A percentile compares a stretch with the other conserved stretches of the same genome.
Evolutionary conservation across 2,888 invertebrate genomes (phyloP).

Genomic region (Cancer borealis): DNA sequence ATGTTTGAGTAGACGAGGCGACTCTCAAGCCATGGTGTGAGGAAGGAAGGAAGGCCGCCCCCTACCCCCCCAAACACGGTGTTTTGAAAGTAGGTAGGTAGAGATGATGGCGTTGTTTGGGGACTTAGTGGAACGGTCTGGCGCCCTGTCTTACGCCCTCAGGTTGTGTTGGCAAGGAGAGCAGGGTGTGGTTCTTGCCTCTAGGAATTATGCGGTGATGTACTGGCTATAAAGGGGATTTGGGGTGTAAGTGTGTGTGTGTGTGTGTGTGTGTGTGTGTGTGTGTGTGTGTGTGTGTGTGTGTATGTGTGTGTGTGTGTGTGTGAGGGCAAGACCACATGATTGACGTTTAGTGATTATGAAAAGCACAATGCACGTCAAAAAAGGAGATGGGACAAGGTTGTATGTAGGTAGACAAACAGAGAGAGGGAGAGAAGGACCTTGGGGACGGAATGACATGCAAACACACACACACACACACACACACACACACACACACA

Average conservation of each 20-base stretch:
- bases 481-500: slow-evolving; percentile 27
- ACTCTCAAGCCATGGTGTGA: background rate
- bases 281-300: background rate
- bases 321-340: background rate
- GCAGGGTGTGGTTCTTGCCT: background rate
- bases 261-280: slow-evolving; percentile 26
- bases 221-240: background rate
- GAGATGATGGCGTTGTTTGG: background rate
- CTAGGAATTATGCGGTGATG: background rate
- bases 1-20: background rate
- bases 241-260: background rate
- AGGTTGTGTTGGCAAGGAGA: background rate
- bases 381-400: background rate
- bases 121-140: background rate
- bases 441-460: background rate
- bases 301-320: slow-evolving; percentile 29
- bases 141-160: background rate
- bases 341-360: background rate
- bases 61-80: background rate
- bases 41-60: background rate
- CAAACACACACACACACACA: slow-evolving; percentile 23
- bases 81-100: slow-evolving; percentile 40
- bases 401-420: background rate
- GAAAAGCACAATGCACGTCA: background rate
- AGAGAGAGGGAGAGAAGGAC: background rate